Evolutionary conservation across 2,113 vertebrate genomes (phyloP), one percentile per base, ranked within the genome.

Genomic region (Platanista minor): DNA sequence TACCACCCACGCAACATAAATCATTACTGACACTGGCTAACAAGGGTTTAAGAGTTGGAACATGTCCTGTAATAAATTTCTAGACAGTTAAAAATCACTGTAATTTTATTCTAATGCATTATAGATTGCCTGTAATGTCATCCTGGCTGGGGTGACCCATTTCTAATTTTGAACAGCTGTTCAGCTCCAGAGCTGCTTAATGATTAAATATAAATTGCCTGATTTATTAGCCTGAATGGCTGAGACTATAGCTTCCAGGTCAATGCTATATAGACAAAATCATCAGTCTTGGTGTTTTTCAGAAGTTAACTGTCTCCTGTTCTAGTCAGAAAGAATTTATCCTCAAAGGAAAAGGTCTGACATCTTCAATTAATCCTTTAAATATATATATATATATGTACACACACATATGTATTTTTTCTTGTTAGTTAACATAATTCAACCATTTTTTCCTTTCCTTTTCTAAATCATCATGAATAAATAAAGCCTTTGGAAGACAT

Each of bases 151-250:
- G 99, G 98, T 99, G 99, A 99, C 99, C 99, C 99, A 99, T 99
- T 99, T 99, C 99, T 99, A 99, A 99, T 99, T 99, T 99, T 99
- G 99, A 99, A 99, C 99, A 99, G 99, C 99, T 99, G 99, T 99
- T 99, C 99, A 99, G 99, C 99, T 99, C 98, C 98, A 99, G 99
- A 99, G 99, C 99, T 99, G 99, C 99, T 99, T 99, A 99, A 99
- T 99, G 99, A 99, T 99, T 99, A 99, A 99, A 99, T 99, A 99
- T 99, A 99, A 99, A 99, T 99, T 99, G 99, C 98, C 99, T 99
- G 99, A 99, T 99, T 99, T 99, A 99, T 99, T 99, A 99, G 99
- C 99, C 99, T 99, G 99, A 99, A 99, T 99, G 99, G 99, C 97
- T 99, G 99, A 99, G 71, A 77, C 71, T 64, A 77, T 89, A 89